Percentiles rank a stretch among this genome's conserved stretches.
phyloP scores from a whole-genome alignment of 2,113 vertebrate genomes.

The Ellobius talpinus region DNA sequence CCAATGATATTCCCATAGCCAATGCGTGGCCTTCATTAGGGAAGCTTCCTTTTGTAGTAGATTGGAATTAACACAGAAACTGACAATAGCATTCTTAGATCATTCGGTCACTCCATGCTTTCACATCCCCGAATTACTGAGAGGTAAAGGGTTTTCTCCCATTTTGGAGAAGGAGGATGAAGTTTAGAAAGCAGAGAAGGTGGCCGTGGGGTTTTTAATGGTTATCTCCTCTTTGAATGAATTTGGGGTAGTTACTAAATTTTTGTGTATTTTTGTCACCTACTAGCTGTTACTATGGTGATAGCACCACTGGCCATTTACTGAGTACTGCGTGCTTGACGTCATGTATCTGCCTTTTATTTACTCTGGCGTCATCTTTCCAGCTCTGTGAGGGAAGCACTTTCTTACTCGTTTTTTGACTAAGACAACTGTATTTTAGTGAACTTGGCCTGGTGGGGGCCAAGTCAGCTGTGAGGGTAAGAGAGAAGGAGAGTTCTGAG shows the following conservation, averaged over 20 bases:
- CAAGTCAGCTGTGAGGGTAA: too few species aligned
- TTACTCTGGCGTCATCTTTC: background rate
- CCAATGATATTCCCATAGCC: background rate
- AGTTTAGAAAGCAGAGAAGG: background rate
- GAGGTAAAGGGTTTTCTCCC: background rate
- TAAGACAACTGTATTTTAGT: background rate
- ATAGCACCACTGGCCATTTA: background rate
- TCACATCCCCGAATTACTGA: background rate
- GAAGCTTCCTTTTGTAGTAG: too few species aligned
- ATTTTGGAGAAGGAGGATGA: background rate
- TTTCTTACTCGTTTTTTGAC: background rate
- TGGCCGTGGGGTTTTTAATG: background rate
- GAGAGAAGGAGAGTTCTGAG: background rate
- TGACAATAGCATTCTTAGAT: background rate
- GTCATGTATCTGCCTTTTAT: background rate
- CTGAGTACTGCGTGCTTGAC: background rate
- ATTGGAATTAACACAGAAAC: background rate
- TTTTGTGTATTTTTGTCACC: background rate
- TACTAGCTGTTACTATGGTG: background rate
- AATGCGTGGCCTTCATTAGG: background rate
- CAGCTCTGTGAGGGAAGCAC: background rate
- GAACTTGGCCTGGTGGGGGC: background rate
- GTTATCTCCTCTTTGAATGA: background rate
- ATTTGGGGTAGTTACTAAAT: background rate
- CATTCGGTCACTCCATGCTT: background rate